Conservation (phyloP, 2,797 vertebrate genomes). For the Zenarchopterus dispar region DNA sequence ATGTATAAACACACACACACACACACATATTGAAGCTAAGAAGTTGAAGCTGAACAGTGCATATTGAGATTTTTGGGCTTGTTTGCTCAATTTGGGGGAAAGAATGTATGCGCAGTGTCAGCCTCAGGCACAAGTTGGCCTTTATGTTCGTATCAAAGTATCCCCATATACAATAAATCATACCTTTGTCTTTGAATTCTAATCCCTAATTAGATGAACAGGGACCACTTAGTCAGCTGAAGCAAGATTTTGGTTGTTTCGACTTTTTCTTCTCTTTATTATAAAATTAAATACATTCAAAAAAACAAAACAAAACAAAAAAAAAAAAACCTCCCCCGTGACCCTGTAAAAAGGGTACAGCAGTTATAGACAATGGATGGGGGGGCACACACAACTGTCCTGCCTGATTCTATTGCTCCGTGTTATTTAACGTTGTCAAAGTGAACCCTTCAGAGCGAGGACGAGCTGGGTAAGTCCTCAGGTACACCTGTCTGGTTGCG, state of each 20-base stretch:
- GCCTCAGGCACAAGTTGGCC: slow-evolving; percentile 44
- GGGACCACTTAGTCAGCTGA: slow-evolving; percentile 57
- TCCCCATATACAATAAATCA: slow-evolving; percentile 43
- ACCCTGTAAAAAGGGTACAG: too few relatives aligned
- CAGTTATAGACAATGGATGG: too few relatives aligned
- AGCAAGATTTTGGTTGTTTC: slow-evolving; percentile 34
- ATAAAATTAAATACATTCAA: background rate
- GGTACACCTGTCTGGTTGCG: slow-evolving; percentile 27
- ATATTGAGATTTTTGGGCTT: slow-evolving; percentile 5
- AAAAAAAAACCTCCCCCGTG: too few relatives aligned
- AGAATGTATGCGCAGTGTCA: slow-evolving; percentile 13
- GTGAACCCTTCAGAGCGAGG: background rate
- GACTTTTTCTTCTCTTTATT: slow-evolving; percentile 3
- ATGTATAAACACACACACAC: too few relatives aligned
- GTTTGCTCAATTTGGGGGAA: slow-evolving; percentile 20
- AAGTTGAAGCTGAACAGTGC: background rate
- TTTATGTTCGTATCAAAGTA: slow-evolving; percentile 43
- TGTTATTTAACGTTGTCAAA: background rate
- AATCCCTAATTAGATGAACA: slow-evolving; percentile 52
- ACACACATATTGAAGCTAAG: too few relatives aligned
- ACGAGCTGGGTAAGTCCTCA: slow-evolving; percentile 1
- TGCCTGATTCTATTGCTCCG: background rate
- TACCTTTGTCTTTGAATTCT: slow-evolving; percentile 42
- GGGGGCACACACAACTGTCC: too few relatives aligned
- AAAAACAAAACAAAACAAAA: slow-evolving; percentile 9